Percentiles rank a stretch among this genome's conserved stretches.
phyloP scores from a whole-genome alignment of 64 coral and sea anemone genomes.

The Stylophora pistillata region DNA sequence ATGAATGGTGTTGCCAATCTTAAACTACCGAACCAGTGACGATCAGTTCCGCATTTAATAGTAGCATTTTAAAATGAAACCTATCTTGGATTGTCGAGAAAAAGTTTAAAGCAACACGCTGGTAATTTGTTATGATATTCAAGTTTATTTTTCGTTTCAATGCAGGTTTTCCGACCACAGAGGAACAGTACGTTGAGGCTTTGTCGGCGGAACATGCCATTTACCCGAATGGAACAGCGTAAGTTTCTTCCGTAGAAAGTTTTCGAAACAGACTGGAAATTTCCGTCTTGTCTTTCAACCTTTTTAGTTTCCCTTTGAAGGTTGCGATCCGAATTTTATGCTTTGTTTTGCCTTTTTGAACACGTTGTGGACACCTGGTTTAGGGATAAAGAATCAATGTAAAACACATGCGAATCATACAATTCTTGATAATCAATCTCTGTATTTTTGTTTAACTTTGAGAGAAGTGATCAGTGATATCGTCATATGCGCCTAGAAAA shows the following conservation, averaged over 20 bases:
- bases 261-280: slow-evolving; percentile 26
- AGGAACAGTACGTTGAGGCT: slow-evolving; percentile 86
- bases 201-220: slow-evolving; percentile 59
- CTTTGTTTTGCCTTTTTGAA: slow-evolving; percentile 68
- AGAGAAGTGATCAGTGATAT: background rate
- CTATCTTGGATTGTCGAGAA: background rate
- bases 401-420: slow-evolving; percentile 77
- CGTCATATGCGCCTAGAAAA: background rate
- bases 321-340: slow-evolving; percentile 9
- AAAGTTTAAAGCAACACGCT: background rate
- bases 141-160: slow-evolving; percentile 23
- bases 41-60: slow-evolving; percentile 41
- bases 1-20: background rate
- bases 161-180: slow-evolving; percentile 76
- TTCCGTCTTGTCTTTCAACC: background rate
- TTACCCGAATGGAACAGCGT: slow-evolving; percentile 80
- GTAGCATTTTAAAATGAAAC: background rate
- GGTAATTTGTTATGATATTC: background rate
- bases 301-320: slow-evolving; percentile 42
- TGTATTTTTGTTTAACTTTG: background rate
- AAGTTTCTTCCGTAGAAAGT: slow-evolving; percentile 26
- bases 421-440: slow-evolving; percentile 37
- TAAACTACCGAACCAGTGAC: background rate
- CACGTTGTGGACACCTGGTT: slow-evolving; percentile 93
- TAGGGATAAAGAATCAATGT: slow-evolving; percentile 44